Base-by-base conservation (phyloP, 1,140 invertebrate species). In the Liolophura sinensis region DNA sequence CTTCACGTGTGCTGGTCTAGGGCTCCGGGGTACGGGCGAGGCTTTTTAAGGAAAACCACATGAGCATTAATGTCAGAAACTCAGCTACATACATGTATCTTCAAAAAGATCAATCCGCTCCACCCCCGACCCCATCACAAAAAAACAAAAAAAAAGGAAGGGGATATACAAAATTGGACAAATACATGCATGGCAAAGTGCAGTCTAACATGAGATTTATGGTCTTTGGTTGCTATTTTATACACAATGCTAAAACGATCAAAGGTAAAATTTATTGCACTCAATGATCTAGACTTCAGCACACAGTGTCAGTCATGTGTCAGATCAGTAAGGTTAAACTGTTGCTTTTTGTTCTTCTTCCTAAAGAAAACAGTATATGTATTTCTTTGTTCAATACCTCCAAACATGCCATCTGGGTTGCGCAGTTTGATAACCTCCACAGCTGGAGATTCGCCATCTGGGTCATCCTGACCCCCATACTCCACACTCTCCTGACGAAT, bases 401-500 rank as follows among this genome's bases (percentile, higher is more conserved):
- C 73, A 76, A 83, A 84, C 64, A 79, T 78, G 15, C 83, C 83
- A 49, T 78, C 40, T 25, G 76, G 76, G 25, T 80, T 73, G 47
- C 80, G 78, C 59, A 75, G 82, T 40, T 78, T 73, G n/a, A 85
- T 71, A 0, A 87, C 85, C 74, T 87, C 86, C 27, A 81, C 69
- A 11, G 85, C 85, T 4, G 85, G 85, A 16, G 83, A 86, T 70
- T 86, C 85, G 22, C 84, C 85, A 11, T 72, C 65, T 12, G 69
- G 62, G n/a, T 76, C 75, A 50, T 73, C 71, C 16, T 70, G 65
- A 52, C 65, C 65, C n/a, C 63, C 25, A 47, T 64, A 66, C 47
- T 59, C 31, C 12, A 25, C 62, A 46, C 60, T 57, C 15, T 55
- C 14, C 14, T 9, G 61, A 9, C 24, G 14, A 14, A 67, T 51